Percentiles rank a stretch among this genome's conserved stretches.
phyloP scores from a whole-genome alignment of 2,797 vertebrate genomes.

The Mycteria americana region DNA sequence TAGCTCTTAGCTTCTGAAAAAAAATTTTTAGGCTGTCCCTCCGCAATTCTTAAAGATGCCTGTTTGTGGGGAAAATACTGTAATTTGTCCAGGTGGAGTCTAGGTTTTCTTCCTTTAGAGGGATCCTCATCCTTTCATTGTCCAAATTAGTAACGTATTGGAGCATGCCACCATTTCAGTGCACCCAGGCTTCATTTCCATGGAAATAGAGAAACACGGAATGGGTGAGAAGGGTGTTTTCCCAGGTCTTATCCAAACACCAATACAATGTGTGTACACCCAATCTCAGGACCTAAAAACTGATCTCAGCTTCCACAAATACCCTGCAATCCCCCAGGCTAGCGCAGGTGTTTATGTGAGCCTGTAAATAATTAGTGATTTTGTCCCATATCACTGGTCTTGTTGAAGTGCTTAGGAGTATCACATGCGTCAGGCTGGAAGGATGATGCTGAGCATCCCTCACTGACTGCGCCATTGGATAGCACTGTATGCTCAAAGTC shows the following conservation, averaged over 20 bases:
- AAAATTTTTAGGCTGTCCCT: neutral
- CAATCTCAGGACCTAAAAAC: neutral
- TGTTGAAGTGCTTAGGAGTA: neutral
- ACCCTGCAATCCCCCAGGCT: neutral
- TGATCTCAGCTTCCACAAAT: neutral
- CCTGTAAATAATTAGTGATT: neutral
- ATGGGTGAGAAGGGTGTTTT: neutral
- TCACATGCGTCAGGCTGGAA: neutral
- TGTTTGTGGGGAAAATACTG: neutral
- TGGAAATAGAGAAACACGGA: neutral
- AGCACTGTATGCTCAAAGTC: neutral
- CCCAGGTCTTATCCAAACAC: neutral
- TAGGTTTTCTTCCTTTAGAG: neutral
- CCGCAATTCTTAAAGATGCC: neutral
- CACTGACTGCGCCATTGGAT: accelerated
- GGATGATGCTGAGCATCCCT: neutral
- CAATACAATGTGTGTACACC: neutral
- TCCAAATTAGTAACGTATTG: neutral
- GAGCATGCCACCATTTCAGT: neutral
- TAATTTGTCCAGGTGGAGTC: neutral
- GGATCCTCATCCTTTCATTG: neutral
- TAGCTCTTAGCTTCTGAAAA: neutral
- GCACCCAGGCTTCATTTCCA: neutral
- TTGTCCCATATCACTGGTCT: neutral
- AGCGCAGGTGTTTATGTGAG: neutral